Evolutionary conservation across 2,113 vertebrate species (phyloP).

Genomic region (Acrocephalus kingi): DNA sequence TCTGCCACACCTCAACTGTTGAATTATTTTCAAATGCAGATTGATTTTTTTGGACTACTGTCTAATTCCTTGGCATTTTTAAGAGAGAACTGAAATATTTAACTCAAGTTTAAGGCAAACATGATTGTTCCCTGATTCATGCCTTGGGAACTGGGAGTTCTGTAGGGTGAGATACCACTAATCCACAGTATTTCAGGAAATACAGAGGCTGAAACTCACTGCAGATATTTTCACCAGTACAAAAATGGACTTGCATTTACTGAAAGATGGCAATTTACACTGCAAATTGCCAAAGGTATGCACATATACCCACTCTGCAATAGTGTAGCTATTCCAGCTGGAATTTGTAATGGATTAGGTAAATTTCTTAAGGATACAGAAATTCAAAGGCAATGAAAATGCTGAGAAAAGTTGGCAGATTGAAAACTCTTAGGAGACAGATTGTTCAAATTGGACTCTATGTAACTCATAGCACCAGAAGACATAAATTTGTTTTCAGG

Average conservation of each 20-base stretch:
- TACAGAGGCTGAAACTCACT: not conserved
- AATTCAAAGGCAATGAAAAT: not conserved
- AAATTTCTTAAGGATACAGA: not conserved
- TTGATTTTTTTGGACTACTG: not conserved
- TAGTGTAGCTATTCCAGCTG: not conserved
- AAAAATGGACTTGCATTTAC: not conserved
- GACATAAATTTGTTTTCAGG: not conserved
- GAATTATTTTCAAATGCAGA: not conserved
- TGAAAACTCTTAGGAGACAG: not conserved
- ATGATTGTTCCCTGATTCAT: not conserved
- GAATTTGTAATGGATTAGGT: not conserved
- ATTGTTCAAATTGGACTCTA: not conserved
- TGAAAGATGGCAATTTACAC: not conserved
- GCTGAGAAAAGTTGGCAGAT: not conserved
- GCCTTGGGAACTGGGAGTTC: not conserved
- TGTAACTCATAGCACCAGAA: not conserved
- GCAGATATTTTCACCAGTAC: not conserved
- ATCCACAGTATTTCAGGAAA: not conserved
- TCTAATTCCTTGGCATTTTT: not conserved
- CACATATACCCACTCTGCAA: not conserved
- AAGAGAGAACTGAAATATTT: not conserved
- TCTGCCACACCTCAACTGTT: not conserved
- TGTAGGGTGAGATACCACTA: not conserved
- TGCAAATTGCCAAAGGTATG: not conserved
- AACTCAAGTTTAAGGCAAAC: not conserved